phyloP scores from a whole-genome alignment of 2,113 vertebrate species.

The Lampris megalopsis region DNA sequence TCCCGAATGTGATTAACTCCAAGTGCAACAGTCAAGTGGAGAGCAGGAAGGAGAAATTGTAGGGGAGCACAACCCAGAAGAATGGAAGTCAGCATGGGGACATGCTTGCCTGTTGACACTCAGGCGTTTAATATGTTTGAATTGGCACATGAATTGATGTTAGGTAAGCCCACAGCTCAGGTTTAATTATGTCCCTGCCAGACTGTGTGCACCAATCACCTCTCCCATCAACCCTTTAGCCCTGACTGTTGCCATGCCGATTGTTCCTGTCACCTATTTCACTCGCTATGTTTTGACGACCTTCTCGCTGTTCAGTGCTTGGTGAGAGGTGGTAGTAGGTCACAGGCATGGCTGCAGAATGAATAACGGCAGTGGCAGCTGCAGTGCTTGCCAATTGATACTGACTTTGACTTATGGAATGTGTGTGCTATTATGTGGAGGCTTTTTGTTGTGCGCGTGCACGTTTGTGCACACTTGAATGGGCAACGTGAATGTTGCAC shows the following conservation, averaged over 20 bases:
- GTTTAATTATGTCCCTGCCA: constrained; percentile 63
- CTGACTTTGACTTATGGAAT: neutral
- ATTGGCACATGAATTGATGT: constrained; percentile 54
- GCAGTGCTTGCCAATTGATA: constrained; percentile 9
- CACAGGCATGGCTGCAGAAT: constrained; percentile 16
- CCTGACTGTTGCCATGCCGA: constrained; percentile 38
- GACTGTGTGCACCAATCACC: constrained; percentile 3
- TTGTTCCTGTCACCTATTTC: constrained; percentile 45
- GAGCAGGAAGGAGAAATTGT: constrained; percentile 20
- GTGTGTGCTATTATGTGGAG: neutral
- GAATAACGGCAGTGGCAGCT: constrained; percentile 11
- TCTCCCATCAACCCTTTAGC: constrained; percentile 25
- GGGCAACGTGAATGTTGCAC: neutral
- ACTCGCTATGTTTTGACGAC: constrained; percentile 57
- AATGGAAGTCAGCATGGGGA: constrained; percentile 33
- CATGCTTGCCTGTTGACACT: constrained; percentile 32
- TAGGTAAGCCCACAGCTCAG: constrained; percentile 37
- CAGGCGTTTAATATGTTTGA: constrained; percentile 64
- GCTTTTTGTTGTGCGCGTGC: neutral
- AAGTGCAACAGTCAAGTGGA: neutral
- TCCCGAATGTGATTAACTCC: constrained; percentile 4
- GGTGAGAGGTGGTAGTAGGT: constrained; percentile 34
- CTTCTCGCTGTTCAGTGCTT: constrained; percentile 34
- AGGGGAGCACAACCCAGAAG: neutral
- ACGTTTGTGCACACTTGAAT: constrained; percentile 12